Base-by-base conservation (phyloP, 2,797 vertebrate genomes). In the Microcaecilia unicolor region DNA sequence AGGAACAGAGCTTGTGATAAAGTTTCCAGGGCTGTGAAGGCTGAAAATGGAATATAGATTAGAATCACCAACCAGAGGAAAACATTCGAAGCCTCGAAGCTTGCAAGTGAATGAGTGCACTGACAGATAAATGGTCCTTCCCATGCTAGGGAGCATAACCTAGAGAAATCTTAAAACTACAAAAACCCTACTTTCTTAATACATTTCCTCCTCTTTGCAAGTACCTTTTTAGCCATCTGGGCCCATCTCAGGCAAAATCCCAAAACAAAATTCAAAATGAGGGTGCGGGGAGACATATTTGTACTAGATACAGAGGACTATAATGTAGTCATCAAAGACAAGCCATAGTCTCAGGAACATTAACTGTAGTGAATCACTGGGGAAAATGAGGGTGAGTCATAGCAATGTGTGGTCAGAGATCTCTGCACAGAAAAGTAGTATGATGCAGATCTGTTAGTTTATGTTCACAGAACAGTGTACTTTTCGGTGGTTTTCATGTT, bases 301-400 rank as follows among this genome's bases (percentile, higher is more conserved):
- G n/a, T n/a, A n/a, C n/a, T n/a, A n/a, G n/a, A n/a, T n/a, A n/a
- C n/a, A n/a, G n/a, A n/a, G n/a, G n/a, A n/a, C n/a, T 32, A 53
- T 51, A 60, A 55, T 53, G 60, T 60, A 53, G 51, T 33, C 34
- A 62, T 50, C 52, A 62, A 51, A 58, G 43, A 67, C 70, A 56
- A 53, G 54, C 74, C 69, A 64, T 56, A 39, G 4, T 14, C 25
- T 57, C 66, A 44, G 37, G 52, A 49, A 66, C 44, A 49, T 57
- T 59, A 55, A 48, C 48, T 40, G 29, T 43, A 49, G 30, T 76
- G 76, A 78, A 65, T 81, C 76, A 78, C 55, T 68, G 50, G 34
- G 52, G 52, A 59, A 64, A 54, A 63, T 61, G 64, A 48, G 46
- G 55, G 36, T 81, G 78, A 81, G 47, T 79, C 78, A 79, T 54